Evolutionary conservation across 1,140 invertebrate species (phyloP).

Genomic region (Calliopsis andreniformis): DNA sequence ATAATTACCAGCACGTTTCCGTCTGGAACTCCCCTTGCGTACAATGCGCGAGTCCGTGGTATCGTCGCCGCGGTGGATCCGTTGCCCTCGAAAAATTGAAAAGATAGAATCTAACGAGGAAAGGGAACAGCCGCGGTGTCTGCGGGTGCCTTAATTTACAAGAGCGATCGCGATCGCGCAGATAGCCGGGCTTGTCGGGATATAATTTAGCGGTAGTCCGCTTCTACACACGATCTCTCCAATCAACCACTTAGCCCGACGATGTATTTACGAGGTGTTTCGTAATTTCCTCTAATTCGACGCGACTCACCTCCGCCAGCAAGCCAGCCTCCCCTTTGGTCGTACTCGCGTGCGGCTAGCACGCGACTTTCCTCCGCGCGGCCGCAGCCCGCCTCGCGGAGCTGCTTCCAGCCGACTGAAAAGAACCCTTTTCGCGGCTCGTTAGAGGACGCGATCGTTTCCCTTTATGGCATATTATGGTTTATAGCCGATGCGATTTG

Average conservation of each 20-base stretch:
- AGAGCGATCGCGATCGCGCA: slow-evolving; percentile 72
- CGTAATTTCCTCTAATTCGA: slow-evolving; percentile 46
- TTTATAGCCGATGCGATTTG: slow-evolving; percentile 51
- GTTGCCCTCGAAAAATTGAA: too few species aligned
- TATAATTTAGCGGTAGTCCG: slow-evolving; percentile 81
- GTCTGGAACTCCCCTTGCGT: too few species aligned
- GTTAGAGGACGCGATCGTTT: not conserved
- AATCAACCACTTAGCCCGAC: slow-evolving; percentile 63
- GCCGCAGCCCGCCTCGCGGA: slow-evolving; percentile 9
- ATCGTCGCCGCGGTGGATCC: too few species aligned
- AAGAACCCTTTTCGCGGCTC: not conserved
- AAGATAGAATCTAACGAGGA: too few species aligned
- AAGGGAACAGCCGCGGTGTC: too few species aligned
- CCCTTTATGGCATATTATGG: slow-evolving; percentile 38
- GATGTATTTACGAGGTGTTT: slow-evolving; percentile 64
- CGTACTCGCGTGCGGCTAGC: too few species aligned
- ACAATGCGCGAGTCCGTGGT: too few species aligned
- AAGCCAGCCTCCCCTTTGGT: not conserved
- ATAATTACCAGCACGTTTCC: too few species aligned
- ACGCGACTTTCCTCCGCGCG: not conserved
- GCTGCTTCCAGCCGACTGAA: not conserved
- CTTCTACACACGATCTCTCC: slow-evolving; percentile 74
- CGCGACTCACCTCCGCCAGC: slow-evolving; percentile 4
- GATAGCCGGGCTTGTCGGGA: slow-evolving; percentile 73
- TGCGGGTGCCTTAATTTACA: slow-evolving; percentile 47